These are phyloP conservation scores for Leptinotarsa rubiginosa DNA, from an alignment of 2,888 invertebrate genomes.

Conservation along the genomic window DNA sequence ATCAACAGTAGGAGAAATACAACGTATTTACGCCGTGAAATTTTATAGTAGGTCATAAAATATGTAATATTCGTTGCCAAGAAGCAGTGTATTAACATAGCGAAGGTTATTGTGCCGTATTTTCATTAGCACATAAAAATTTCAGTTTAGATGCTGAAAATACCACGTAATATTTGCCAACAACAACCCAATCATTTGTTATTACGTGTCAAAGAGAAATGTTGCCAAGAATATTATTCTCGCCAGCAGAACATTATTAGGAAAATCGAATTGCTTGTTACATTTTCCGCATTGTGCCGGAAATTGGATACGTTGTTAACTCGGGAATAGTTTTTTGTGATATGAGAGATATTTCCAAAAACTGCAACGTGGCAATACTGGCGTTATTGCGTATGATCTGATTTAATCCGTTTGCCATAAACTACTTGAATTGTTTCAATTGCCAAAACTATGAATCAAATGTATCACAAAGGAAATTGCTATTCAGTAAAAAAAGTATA, in stretches of 20 bases:
- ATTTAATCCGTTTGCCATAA: too few species aligned
- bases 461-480: too few species aligned
- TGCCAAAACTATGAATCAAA: too few species aligned
- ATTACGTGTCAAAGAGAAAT: conserved; percentile 6
- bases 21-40: conserved; percentile 14
- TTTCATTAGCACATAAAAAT: conserved; percentile 15
- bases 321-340: background rate
- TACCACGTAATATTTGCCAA: conserved; percentile 1
- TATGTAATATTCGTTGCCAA: conserved; percentile 23
- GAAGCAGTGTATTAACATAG: conserved; percentile 10
- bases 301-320: background rate
- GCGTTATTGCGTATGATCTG: too few species aligned
- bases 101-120: conserved; percentile 10
- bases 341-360: too few species aligned
- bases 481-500: too few species aligned
- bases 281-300: conserved; percentile 2
- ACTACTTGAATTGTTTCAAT: too few species aligned
- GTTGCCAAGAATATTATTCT: background rate
- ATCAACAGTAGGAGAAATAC: background rate
- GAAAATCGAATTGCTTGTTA: background rate
- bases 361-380: too few species aligned
- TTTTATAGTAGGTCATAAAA: conserved; percentile 17
- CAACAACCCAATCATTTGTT: conserved; percentile 3
- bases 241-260: background rate
- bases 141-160: conserved; percentile 8